Evolutionary conservation across 2,888 invertebrate genomes (phyloP).

Genomic region (Lasioglossum zephyrum): DNA sequence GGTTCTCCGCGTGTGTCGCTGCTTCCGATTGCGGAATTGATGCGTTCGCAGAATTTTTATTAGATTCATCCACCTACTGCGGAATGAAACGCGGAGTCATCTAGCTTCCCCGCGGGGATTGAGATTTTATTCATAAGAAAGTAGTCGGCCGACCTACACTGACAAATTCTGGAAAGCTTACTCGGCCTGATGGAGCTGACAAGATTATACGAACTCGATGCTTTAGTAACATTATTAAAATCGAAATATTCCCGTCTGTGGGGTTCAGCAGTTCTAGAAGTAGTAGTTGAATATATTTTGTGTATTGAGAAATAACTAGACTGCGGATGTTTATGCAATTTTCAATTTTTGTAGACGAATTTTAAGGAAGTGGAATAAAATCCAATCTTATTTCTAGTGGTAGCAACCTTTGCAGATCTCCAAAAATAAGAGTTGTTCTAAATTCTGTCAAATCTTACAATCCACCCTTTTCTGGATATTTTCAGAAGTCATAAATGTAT

Average conservation of each 20-base stretch:
- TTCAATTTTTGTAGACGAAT: no score
- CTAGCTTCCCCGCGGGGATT: neutral
- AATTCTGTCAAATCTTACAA: no score
- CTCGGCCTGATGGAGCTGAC: neutral
- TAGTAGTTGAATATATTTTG: neutral
- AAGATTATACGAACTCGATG: neutral
- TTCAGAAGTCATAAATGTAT: no score
- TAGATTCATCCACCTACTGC: neutral
- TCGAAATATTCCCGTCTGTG: neutral
- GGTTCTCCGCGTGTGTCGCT: neutral
- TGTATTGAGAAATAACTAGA: no score
- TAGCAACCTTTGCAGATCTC: no score
- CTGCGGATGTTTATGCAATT: no score
- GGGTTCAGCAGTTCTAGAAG: neutral
- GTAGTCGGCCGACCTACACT: neutral
- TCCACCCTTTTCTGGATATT: no score
- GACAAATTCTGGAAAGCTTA: neutral
- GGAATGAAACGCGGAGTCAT: neutral
- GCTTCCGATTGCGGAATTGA: neutral
- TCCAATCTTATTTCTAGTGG: no score
- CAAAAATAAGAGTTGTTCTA: no score
- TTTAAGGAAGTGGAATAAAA: no score
- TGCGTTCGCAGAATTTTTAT: neutral
- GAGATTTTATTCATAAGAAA: conserved; percentile 9
- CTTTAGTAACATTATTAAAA: neutral